These are phyloP conservation scores for Barypeithes pellucidus DNA, from an alignment of 2,888 invertebrate species.

Conservation along the genomic window DNA sequence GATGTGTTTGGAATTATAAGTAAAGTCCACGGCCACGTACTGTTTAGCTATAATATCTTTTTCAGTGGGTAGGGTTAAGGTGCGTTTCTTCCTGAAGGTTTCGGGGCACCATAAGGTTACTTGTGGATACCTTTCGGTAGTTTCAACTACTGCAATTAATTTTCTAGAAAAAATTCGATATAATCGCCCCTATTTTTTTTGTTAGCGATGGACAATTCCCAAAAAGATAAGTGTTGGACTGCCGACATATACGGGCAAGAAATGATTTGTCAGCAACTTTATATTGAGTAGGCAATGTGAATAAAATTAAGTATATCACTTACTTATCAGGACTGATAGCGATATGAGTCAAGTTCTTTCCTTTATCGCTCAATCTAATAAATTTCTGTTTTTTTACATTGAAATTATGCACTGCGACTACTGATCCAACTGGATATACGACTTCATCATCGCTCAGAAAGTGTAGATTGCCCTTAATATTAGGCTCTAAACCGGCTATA, in stretches of 20 bases:
- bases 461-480: constrained; percentile 80
- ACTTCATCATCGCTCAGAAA: constrained; percentile 84
- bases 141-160: constrained; percentile 78
- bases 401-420: constrained; percentile 83
- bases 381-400: constrained; percentile 82
- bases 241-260: too few species aligned
- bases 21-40: constrained; percentile 83
- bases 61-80: constrained; percentile 72
- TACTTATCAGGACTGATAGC: constrained; percentile 81
- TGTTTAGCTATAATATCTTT: constrained; percentile 72
- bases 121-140: constrained; percentile 70
- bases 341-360: constrained; percentile 77
- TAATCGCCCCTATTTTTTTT: too few species aligned
- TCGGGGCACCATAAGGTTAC: constrained; percentile 82
- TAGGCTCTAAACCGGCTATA: constrained; percentile 78
- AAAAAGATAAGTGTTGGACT: too few species aligned
- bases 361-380: constrained; percentile 80
- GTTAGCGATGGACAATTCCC: too few species aligned
- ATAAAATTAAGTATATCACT: constrained; percentile 58
- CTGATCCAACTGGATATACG: constrained; percentile 86
- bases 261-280: too few species aligned
- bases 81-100: constrained; percentile 81
- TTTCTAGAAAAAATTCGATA: constrained; percentile 71
- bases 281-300: too few species aligned
- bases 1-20: constrained; percentile 86